Evolutionary conservation across 2,888 invertebrate species (phyloP).

Genomic region (Drosophila vallismaia): DNA sequence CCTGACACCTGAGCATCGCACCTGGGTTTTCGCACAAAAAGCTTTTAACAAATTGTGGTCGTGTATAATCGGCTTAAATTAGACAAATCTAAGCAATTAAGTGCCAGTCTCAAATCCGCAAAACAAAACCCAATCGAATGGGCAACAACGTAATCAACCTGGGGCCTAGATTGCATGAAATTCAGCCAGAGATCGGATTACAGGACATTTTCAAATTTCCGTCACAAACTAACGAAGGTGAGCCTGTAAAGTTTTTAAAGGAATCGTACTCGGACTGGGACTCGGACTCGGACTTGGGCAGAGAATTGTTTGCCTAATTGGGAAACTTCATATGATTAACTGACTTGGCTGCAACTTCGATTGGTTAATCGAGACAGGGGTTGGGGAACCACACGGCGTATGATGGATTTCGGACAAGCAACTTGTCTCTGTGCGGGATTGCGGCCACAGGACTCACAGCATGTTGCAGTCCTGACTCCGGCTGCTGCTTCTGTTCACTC

Average conservation of each 20-base stretch:
- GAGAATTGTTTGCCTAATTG: slow-evolving; percentile 14
- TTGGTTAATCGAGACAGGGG: slow-evolving; percentile 30
- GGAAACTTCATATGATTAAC: slow-evolving; percentile 26
- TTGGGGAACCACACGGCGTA: slow-evolving; percentile 53
- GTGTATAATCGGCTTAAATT: slow-evolving; percentile 71
- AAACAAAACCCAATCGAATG: slow-evolving; percentile 49
- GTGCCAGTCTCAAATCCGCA: slow-evolving; percentile 37
- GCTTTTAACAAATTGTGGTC: slow-evolving; percentile 73
- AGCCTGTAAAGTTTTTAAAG: slow-evolving; percentile 11
- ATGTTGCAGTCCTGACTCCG: slow-evolving; percentile 53
- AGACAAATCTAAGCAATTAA: slow-evolving; percentile 68
- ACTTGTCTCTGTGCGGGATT: slow-evolving; percentile 47
- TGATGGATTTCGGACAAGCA: slow-evolving; percentile 65
- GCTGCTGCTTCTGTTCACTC: slow-evolving; percentile 68
- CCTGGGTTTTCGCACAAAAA: slow-evolving; percentile 34
- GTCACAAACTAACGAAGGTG: neutral
- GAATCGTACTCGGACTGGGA: neutral
- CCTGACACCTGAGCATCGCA: slow-evolving; percentile 59
- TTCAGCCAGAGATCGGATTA: slow-evolving; percentile 27
- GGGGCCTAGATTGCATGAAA: slow-evolving; percentile 19
- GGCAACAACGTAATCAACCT: slow-evolving; percentile 47
- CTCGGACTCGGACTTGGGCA: neutral
- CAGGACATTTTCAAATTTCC: slow-evolving; percentile 13
- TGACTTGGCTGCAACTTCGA: slow-evolving; percentile 22
- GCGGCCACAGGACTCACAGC: slow-evolving; percentile 40